A percentile compares a stretch with the other conserved stretches of the same genome.
These are phyloP conservation scores for Neodiprion lecontei DNA, from an alignment of 1,140 invertebrate genomes.

Conservation along the genomic window DNA sequence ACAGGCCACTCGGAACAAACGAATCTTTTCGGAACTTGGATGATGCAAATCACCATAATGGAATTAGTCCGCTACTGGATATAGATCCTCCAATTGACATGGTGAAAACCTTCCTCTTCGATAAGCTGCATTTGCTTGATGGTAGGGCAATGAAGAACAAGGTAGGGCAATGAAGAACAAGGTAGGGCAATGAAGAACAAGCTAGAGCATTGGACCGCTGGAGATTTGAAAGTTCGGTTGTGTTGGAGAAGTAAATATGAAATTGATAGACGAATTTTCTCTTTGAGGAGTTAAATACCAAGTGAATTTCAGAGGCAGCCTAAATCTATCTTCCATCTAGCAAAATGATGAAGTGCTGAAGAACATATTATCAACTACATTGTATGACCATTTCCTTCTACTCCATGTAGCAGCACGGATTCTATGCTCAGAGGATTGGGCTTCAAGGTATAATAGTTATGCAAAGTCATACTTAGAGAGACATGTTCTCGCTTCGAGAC, in stretches of 20 bases:
- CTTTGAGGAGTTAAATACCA: not conserved
- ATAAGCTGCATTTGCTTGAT: no score
- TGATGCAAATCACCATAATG: no score
- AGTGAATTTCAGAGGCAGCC: not conserved
- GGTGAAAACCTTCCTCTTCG: no score
- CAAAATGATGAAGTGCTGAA: not conserved
- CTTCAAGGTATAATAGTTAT: not conserved
- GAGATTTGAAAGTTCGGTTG: not conserved
- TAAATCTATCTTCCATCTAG: not conserved
- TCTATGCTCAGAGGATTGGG: slow-evolving; percentile 19
- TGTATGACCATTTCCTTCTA: no score
- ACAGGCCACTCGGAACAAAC: no score
- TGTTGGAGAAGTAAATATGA: not conserved
- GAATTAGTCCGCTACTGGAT: no score
- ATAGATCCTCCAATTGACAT: no score
- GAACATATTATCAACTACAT: no score
- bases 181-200: not conserved
- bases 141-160: no score
- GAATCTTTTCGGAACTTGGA: no score
- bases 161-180: not conserved
- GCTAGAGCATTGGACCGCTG: not conserved
- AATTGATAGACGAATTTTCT: not conserved
- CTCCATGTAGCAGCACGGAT: slow-evolving; percentile 25
- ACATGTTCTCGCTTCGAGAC: not conserved
- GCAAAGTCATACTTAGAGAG: not conserved